A percentile compares a stretch with the other conserved stretches of the same genome.
These are phyloP conservation scores for Peromyscus californicus DNA, from an alignment of 2,113 vertebrate species.

Conservation along the genomic window DNA sequence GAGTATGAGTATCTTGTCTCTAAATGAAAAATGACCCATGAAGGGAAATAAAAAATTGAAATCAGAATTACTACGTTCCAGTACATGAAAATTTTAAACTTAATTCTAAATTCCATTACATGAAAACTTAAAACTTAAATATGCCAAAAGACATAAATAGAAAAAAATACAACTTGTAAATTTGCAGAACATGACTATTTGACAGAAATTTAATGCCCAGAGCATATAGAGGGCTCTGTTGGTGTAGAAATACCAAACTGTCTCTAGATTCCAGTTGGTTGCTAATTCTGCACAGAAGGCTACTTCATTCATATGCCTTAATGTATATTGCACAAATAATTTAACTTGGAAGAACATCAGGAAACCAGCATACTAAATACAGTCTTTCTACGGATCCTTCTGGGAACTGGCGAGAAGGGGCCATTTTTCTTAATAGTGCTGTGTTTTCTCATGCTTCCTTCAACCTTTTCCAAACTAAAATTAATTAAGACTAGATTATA, in stretches of 20 bases:
- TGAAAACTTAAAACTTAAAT: conserved; percentile 35
- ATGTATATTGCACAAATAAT: conserved; percentile 30
- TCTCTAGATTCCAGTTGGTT: conserved; percentile 57
- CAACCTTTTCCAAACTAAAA: conserved; percentile 68
- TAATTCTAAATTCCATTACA: not conserved
- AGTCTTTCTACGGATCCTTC: conserved; percentile 43
- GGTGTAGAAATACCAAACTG: conserved; percentile 35
- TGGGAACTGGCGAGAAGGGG: not conserved
- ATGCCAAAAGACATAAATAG: conserved; percentile 40
- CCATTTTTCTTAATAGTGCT: conserved; percentile 21
- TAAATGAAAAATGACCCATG: conserved; percentile 26
- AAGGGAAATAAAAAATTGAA: conserved; percentile 60
- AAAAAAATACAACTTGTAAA: conserved; percentile 39
- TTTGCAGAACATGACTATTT: conserved; percentile 45
- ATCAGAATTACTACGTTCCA: not conserved
- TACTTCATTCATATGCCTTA: conserved; percentile 54
- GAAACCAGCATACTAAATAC: conserved; percentile 15
- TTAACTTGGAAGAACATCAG: conserved; percentile 70
- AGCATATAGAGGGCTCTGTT: conserved; percentile 20
- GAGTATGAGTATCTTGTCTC: not conserved
- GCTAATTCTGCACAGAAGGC: conserved; percentile 48
- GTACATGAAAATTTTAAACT: conserved; percentile 38
- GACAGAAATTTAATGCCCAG: conserved; percentile 56
- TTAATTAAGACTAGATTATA: conserved; percentile 65
- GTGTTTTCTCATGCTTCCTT: conserved; percentile 57